phyloP scores from a whole-genome alignment of 2,888 invertebrate species.

The Psylliodes chrysocephalus region DNA sequence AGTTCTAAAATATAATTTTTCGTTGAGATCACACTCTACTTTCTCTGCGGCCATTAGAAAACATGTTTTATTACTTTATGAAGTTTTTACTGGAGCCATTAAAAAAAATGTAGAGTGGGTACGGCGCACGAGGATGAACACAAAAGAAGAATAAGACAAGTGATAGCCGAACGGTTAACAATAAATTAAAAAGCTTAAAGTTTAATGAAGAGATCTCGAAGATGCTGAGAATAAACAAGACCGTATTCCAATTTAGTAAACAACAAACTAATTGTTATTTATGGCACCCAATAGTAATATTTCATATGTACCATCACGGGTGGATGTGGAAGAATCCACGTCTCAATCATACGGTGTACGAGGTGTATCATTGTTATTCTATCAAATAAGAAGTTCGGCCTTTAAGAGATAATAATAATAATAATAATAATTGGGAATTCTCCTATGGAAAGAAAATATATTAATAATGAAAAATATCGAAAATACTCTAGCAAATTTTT shows the following conservation, averaged over 20 bases:
- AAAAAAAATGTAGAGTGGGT: not conserved
- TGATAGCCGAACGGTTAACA: slow-evolving; percentile 49
- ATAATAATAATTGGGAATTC: too few species aligned
- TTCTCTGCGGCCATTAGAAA: too few species aligned
- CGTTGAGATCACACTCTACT: too few species aligned
- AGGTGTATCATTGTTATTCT: too few species aligned
- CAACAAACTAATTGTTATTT: slow-evolving; percentile 61
- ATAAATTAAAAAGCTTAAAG: slow-evolving; percentile 55
- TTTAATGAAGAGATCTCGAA: slow-evolving; percentile 58
- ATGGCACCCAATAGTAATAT: slow-evolving; percentile 55
- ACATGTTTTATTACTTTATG: too few species aligned
- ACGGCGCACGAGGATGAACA: not conserved
- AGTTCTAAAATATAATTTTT: too few species aligned
- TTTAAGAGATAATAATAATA: too few species aligned
- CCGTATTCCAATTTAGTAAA: slow-evolving; percentile 58
- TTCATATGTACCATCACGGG: slow-evolving; percentile 55
- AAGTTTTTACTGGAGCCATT: not conserved
- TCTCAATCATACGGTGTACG: slow-evolving; percentile 9
- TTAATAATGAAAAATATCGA: too few species aligned
- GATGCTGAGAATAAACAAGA: slow-evolving; percentile 53
- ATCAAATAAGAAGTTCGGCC: too few species aligned
- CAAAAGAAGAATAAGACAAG: slow-evolving; percentile 18
- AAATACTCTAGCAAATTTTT: too few species aligned
- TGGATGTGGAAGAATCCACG: slow-evolving; percentile 15
- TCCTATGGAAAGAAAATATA: too few species aligned